Evolutionary conservation across 2,888 invertebrate species (phyloP).

Genomic region (Hirtodrosophila duncani): DNA sequence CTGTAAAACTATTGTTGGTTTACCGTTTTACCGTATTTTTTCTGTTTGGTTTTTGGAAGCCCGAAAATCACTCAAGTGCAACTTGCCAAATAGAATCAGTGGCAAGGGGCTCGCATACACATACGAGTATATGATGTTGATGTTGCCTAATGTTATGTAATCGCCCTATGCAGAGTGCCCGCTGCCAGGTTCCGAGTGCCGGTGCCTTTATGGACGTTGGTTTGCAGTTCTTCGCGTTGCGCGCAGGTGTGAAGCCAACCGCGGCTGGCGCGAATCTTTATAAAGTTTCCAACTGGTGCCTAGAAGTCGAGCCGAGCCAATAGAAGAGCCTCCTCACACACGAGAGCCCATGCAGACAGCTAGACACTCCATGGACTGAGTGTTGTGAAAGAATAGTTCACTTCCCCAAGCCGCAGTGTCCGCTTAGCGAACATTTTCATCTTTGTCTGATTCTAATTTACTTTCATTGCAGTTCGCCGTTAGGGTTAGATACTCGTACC

Average conservation of each 20-base stretch:
- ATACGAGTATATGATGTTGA: slow-evolving; percentile 9
- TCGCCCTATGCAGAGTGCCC: slow-evolving; percentile 39
- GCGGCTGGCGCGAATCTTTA: slow-evolving; percentile 72
- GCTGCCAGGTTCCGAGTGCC: slow-evolving; percentile 35
- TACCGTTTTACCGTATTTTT: slow-evolving; percentile 36
- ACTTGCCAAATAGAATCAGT: slow-evolving; percentile 69
- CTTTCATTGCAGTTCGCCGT: slow-evolving; percentile 54
- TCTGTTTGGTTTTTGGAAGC: slow-evolving; percentile 45
- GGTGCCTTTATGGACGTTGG: slow-evolving; percentile 31
- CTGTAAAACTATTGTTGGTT: slow-evolving; percentile 44
- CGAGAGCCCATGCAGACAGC: neutral
- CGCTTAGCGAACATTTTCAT: slow-evolving; percentile 29
- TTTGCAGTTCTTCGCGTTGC: slow-evolving; percentile 60
- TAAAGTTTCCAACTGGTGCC: slow-evolving; percentile 55
- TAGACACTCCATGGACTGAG: slow-evolving; percentile 1
- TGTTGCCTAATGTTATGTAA: slow-evolving; percentile 66
- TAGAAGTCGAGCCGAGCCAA: slow-evolving; percentile 9
- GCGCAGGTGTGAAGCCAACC: slow-evolving; percentile 76
- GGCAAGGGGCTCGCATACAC: slow-evolving; percentile 15
- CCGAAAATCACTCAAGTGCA: slow-evolving; percentile 76
- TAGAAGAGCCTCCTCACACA: slow-evolving; percentile 3
- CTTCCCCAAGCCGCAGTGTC: slow-evolving; percentile 8
- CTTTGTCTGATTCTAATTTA: slow-evolving; percentile 34
- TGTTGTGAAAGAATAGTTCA: slow-evolving; percentile 35
- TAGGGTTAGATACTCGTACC: slow-evolving; percentile 26